Base-by-base conservation (phyloP, 1,140 invertebrate species). In the Zaprionus davidi region DNA sequence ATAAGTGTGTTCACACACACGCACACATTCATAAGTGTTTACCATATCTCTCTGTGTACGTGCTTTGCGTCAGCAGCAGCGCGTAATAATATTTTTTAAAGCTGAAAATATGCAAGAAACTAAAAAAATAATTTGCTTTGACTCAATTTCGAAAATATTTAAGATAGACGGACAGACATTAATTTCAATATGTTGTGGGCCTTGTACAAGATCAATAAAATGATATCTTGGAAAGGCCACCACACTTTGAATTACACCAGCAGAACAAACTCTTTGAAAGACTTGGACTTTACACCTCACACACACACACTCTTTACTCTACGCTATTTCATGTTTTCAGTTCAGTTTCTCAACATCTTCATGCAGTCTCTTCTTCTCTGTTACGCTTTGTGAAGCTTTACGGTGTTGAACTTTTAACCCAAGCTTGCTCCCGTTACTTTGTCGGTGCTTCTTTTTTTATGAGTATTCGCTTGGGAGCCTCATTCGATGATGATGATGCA, bases 1-100 rank as follows among this genome's bases (percentile, higher is more conserved):
- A 34, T 34, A 34, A 11, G 31, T 34, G 9, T 34, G 62, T 41
- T 53, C 11, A 69, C n/a, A 63, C 65, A 36, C 24, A 24, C 31
- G 58, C 56, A 65, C 69, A 65, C 38, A 57, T 28, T 56, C 57
- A 51, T n/a, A 44, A 26, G 1, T 62, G 31, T 68, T 17, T 55
- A 65, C 20, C 53, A 60, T 71, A 76, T 76, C 65, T 26, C 5
- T 58, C 9, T 63, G 72, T 73, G 83, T 80, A 88, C 84, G 84
- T 88, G 84, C 78, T 81, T 76, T 84, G 81, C 85, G 85, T 88
- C 84, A 88, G 85, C 71, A 59, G 66, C 31, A 64, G 69, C 81
- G 49, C 69, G 81, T 71, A 79, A 62, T 46, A 71, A 73, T 64
- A 77, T 36, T 59, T 68, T 73, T 49, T 64, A 69, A 64, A 78